These are phyloP conservation scores for Eriosoma lanigerum DNA, from an alignment of 1,140 invertebrate species.

Conservation along the genomic window DNA sequence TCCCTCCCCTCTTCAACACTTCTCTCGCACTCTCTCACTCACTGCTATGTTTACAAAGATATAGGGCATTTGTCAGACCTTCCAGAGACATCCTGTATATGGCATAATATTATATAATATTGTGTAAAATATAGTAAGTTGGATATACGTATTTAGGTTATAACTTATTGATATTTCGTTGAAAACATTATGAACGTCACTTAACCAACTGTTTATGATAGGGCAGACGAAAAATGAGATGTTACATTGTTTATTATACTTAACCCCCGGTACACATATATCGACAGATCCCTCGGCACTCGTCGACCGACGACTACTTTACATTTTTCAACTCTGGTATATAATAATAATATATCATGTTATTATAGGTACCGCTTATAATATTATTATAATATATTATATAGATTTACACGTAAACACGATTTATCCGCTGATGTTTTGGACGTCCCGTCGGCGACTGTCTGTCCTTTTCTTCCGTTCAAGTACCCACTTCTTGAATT, in stretches of 20 bases:
- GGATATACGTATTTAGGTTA: too few relatives aligned
- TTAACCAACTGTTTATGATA: slow-evolving; percentile 23
- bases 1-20: too few relatives aligned
- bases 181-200: neutral
- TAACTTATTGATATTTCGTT: neutral
- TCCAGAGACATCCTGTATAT: too few relatives aligned
- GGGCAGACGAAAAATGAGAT: neutral
- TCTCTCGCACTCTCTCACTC: too few relatives aligned
- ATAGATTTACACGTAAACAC: neutral
- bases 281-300: too few relatives aligned
- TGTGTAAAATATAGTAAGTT: too few relatives aligned
- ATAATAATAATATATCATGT: neutral
- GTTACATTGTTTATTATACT: slow-evolving; percentile 5
- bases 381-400: too few relatives aligned
- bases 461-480: neutral
- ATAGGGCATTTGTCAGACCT: too few relatives aligned
- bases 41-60: too few relatives aligned
- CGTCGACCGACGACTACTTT: slow-evolving; percentile 4
- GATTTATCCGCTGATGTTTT: neutral
- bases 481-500: slow-evolving; percentile 10
- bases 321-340: neutral
- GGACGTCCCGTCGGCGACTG: neutral
- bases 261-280: neutral
- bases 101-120: too few relatives aligned
- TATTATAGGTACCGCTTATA: too few relatives aligned